A percentile compares a stretch with the other conserved stretches of the same genome.
phyloP scores from a whole-genome alignment of 2,113 vertebrate species.

The Ramphastos sulfuratus region DNA sequence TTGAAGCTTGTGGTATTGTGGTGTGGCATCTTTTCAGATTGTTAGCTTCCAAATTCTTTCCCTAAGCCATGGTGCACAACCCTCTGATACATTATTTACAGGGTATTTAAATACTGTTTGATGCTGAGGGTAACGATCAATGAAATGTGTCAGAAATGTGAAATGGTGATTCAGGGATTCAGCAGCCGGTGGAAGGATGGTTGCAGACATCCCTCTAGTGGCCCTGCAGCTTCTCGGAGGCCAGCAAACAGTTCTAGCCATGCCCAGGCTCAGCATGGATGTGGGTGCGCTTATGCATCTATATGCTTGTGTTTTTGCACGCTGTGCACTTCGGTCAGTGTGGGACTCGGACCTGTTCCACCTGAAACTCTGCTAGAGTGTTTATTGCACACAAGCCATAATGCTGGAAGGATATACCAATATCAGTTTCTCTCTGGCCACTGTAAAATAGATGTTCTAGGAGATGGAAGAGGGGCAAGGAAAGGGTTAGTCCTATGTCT shows the following conservation, averaged over 20 bases:
- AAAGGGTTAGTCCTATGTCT: background rate
- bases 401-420: background rate
- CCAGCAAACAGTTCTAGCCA: background rate
- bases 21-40: background rate
- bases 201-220: constrained; percentile 42
- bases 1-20: background rate
- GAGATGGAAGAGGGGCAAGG: background rate
- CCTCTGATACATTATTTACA: background rate
- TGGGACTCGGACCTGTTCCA: background rate
- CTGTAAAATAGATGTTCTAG: background rate
- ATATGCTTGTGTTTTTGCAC: background rate
- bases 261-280: background rate
- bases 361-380: background rate
- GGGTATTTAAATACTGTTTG: background rate
- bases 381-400: background rate
- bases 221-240: background rate
- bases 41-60: background rate
- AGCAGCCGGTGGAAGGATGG: background rate
- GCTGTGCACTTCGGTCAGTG: background rate
- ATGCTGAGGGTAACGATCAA: background rate
- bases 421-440: background rate
- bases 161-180: rapidly evolving
- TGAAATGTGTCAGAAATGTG: background rate
- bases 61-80: background rate
- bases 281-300: background rate